These are phyloP conservation scores for Elachura formosa DNA, from an alignment of 2,113 vertebrate genomes.

Conservation along the genomic window DNA sequence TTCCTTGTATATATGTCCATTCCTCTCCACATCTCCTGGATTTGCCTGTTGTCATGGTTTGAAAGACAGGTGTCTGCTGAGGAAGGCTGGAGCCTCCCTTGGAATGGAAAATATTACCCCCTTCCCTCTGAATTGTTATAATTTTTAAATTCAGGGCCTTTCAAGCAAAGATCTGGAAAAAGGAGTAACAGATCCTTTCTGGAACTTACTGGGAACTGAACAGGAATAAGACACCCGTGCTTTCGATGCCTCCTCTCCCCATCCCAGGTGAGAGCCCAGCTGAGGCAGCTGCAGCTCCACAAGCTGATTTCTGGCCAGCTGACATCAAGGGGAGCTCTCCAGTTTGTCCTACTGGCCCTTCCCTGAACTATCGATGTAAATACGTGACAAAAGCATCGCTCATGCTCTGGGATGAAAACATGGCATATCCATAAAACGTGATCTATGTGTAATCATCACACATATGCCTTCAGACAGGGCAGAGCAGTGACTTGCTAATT, in stretches of 20 bases:
- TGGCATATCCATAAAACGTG: conserved; percentile 38
- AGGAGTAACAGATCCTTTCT: too few relatives aligned
- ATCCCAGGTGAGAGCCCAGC: background rate
- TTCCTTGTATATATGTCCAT: background rate
- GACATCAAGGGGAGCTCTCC: background rate
- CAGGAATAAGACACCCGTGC: rapidly evolving
- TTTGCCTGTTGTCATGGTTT: background rate
- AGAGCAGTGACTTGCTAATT: conserved; percentile 58
- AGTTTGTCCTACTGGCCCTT: background rate
- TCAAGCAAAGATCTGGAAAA: background rate
- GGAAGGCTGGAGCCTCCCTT: background rate
- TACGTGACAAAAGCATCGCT: background rate
- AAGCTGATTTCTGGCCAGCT: background rate
- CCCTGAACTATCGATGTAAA: conserved; percentile 3
- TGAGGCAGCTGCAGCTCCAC: background rate
- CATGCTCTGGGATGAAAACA: conserved; percentile 4
- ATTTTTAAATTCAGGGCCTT: background rate
- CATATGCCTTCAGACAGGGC: conserved; percentile 21
- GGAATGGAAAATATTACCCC: background rate
- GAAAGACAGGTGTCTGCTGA: background rate
- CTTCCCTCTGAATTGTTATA: rapidly evolving
- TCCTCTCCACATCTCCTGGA: background rate
- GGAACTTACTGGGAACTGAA: background rate
- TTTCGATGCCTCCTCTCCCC: background rate
- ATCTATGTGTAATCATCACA: conserved; percentile 42